These are phyloP conservation scores for Triops cancriformis DNA, from an alignment of 1,140 invertebrate species.

Conservation along the genomic window DNA sequence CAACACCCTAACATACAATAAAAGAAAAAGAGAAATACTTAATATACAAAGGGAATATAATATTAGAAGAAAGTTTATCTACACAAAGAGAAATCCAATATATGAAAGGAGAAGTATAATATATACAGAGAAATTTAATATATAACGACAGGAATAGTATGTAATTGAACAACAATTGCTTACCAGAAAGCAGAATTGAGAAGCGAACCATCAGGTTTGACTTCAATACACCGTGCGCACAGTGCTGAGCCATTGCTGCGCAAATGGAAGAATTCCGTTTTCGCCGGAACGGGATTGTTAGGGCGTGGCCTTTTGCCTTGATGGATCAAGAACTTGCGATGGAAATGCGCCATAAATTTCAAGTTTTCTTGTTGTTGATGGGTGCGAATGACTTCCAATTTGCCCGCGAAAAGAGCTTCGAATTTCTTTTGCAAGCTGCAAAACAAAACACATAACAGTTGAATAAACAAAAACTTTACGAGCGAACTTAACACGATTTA, in stretches of 20 bases:
- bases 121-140: too few relatives aligned
- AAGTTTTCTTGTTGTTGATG: constrained; percentile 98
- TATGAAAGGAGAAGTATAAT: too few relatives aligned
- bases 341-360: constrained; percentile 98
- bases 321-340: constrained; percentile 88
- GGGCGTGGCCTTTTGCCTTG: constrained; percentile 60
- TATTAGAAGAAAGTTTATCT: constrained; percentile 18
- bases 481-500: too few relatives aligned
- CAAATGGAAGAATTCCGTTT: constrained; percentile 88
- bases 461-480: background rate
- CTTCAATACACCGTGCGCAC: constrained; percentile 87
- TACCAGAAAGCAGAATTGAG: constrained; percentile 81
- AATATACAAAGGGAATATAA: constrained; percentile 18
- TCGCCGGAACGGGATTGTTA: constrained; percentile 40
- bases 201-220: constrained; percentile 63
- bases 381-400: constrained; percentile 92
- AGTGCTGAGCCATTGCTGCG: constrained; percentile 90
- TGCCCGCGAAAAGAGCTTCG: constrained; percentile 86
- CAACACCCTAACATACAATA: too few relatives aligned
- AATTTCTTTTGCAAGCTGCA: constrained; percentile 90
- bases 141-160: too few relatives aligned
- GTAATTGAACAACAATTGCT: constrained; percentile 32
- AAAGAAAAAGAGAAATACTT: too few relatives aligned
- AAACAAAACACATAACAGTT: constrained; percentile 29
- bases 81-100: too few relatives aligned